Base-by-base conservation (phyloP, 2,113 vertebrate genomes). In the Gambusia affinis region DNA sequence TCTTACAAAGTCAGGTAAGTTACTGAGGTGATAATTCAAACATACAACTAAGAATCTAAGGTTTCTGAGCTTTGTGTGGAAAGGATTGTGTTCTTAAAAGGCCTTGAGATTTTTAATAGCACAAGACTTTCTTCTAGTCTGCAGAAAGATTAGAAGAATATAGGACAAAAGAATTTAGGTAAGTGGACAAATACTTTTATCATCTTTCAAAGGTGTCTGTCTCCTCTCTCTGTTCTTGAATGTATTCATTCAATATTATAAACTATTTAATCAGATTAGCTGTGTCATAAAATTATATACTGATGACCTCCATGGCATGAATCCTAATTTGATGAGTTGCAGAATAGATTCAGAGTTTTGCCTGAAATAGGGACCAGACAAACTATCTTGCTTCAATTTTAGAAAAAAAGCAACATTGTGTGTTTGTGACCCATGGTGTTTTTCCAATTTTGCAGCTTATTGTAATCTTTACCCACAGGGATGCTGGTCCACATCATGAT, bases 401-500 rank as follows among this genome's bases (percentile, higher is more conserved):
- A 37, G 72, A 29, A 19, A 65, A 85, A 81, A 66, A 33, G 1
- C 65, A 10, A 62, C 29, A 29, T 61, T 75, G 73, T 42, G 71
- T 67, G 67, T 78, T 76, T 79, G 42, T 39, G 72, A 57, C 33
- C 61, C 72, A 47, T 67, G 60, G 39, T 64, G 54, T 75, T 54
- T 67, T 79, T 78, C 60, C 60, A 64, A 17, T 77, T 70, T 84
- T 66, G 70, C 73, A 80, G 81, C 68, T 83, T 76, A 80, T 75
- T 76, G 44, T 80, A 86, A 88, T 82, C 72, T 85, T 84, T 69
- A 71, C 88, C 81, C 37, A 14, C 79, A 82, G 88, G 90, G 64
- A 75, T 78, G 73, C 76, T 87, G 87, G 88, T 89, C 85, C 81
- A 85, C 81, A 79, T 89, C 70, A 80, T 69, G 70, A 72, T 70